Conservation (phyloP, 2,113 vertebrate species). For the Egretta garzetta region DNA sequence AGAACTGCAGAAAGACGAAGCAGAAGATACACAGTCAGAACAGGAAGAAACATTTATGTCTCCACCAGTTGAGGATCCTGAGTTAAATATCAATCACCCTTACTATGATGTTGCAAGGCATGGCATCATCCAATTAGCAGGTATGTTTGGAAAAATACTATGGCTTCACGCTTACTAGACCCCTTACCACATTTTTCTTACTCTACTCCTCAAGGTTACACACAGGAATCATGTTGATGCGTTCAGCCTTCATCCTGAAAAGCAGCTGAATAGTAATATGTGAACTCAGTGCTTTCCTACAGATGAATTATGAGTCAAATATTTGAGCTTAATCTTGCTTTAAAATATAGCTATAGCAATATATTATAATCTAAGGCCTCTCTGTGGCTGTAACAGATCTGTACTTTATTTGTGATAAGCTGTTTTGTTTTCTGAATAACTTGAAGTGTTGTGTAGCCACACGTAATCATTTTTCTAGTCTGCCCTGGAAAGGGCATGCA, state of each 20-base stretch:
- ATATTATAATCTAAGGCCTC: neutral
- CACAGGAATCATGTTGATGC: neutral
- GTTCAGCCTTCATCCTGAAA: neutral
- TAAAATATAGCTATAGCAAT: neutral
- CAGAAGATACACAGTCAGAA: neutral
- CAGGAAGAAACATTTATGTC: neutral
- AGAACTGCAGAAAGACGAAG: slow-evolving; percentile 81
- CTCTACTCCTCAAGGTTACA: neutral
- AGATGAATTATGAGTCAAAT: neutral
- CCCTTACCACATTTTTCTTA: neutral
- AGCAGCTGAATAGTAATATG: neutral
- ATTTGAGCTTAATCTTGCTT: neutral
- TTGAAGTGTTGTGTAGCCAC: neutral
- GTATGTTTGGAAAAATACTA: slow-evolving; percentile 54
- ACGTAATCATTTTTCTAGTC: neutral
- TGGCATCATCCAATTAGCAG: slow-evolving; percentile 86
- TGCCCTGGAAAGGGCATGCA: neutral
- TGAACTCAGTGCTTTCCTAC: neutral
- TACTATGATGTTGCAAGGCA: slow-evolving; percentile 89
- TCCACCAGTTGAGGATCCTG: neutral
- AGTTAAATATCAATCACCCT: slow-evolving; percentile 75
- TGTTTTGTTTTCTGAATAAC: neutral
- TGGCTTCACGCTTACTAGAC: neutral
- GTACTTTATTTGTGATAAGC: neutral
- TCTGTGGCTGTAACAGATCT: neutral